Percentiles rank a stretch among this genome's conserved stretches.
phyloP scores from a whole-genome alignment of 2,888 invertebrate species.

The Allacma fusca region DNA sequence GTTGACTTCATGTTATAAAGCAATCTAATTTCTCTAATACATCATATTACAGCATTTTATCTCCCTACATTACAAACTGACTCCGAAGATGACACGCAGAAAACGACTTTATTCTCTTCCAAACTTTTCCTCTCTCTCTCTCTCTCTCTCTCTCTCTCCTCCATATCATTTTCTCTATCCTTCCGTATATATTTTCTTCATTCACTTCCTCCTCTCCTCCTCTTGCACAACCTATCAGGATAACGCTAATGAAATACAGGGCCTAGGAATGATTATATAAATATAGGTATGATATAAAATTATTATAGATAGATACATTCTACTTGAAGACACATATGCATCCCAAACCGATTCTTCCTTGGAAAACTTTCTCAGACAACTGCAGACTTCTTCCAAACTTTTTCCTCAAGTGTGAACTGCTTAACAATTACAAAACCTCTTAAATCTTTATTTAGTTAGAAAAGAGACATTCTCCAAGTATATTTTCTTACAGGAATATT shows the following conservation, averaged over 20 bases:
- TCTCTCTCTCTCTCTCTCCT: constrained; percentile 17
- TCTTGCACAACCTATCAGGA: not conserved
- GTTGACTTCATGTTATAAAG: constrained; percentile 44
- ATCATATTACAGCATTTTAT: constrained; percentile 43
- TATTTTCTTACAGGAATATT: constrained; percentile 14
- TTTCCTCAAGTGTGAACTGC: constrained; percentile 5
- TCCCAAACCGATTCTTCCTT: too few species aligned
- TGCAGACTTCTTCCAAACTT: not conserved
- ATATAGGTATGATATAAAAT: too few species aligned
- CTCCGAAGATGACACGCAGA: constrained; percentile 35
- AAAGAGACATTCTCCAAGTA: not conserved
- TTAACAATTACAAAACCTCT: constrained; percentile 16
- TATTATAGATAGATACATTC: too few species aligned
- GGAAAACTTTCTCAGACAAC: constrained; percentile 2
- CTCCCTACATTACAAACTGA: constrained; percentile 32
- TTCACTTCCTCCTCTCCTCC: not conserved
- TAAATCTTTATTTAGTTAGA: constrained; percentile 15
- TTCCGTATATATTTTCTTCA: not conserved
- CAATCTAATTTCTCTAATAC: constrained; percentile 49
- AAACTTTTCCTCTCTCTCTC: constrained; percentile 24
- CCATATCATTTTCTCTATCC: constrained; percentile 21
- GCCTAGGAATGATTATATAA: too few species aligned
- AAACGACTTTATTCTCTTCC: constrained; percentile 28
- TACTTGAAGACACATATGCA: too few species aligned
- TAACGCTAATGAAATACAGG: not conserved